Evolutionary conservation across 2,113 vertebrate species (phyloP).

Genomic region (Cacatua alba): DNA sequence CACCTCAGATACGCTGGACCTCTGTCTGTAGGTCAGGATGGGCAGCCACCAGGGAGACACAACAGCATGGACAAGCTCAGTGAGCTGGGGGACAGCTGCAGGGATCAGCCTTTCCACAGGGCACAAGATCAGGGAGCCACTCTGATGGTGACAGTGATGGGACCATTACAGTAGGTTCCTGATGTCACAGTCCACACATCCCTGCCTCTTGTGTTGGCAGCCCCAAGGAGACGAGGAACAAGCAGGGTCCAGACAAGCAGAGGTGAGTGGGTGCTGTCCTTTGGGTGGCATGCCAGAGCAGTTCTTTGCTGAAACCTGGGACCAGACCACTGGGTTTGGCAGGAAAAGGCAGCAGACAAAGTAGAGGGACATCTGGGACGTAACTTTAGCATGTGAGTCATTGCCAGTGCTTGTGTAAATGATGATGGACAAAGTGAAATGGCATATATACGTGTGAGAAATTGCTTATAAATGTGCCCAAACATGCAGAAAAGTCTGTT

Average conservation of each 20-base stretch:
- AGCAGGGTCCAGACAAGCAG: not conserved
- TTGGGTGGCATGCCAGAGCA: not conserved
- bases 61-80: not conserved
- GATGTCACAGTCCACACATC: not conserved
- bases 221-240: not conserved
- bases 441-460: rapidly evolving
- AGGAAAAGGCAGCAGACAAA: not conserved
- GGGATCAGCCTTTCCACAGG: not conserved
- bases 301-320: not conserved
- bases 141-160: not conserved
- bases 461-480: not conserved
- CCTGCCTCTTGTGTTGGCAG: not conserved
- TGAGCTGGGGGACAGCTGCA: not conserved
- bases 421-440: not conserved
- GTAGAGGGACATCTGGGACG: not conserved
- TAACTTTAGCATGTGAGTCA: not conserved
- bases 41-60: not conserved
- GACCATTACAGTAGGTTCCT: not conserved
- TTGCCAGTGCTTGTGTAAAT: not conserved
- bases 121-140: not conserved
- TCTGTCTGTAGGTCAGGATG: rapidly evolving
- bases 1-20: not conserved
- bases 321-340: not conserved
- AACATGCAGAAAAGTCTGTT: not conserved
- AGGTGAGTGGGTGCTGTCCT: not conserved